Conservation (phyloP, 2,113 vertebrate genomes). For the Limanda limanda region DNA sequence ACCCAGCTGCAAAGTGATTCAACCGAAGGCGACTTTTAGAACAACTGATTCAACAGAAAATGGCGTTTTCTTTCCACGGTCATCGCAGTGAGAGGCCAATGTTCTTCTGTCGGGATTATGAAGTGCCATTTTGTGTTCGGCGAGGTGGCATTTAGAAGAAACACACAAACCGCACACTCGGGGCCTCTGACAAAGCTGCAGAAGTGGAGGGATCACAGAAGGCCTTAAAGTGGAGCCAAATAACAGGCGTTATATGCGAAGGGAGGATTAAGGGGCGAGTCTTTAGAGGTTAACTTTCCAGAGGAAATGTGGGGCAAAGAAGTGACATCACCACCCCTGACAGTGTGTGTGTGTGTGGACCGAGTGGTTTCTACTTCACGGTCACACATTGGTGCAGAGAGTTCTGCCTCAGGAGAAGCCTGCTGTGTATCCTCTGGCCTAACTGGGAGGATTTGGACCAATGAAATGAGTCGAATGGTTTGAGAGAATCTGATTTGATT, state of each 20-base stretch:
- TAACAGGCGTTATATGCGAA: constrained; percentile 4
- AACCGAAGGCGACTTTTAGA: constrained; percentile 44
- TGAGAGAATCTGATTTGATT: background rate
- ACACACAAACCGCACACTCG: constrained; percentile 9
- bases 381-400: background rate
- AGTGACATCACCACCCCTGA: constrained; percentile 2
- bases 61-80: constrained; percentile 19
- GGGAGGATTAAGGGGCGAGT: background rate
- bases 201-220: constrained; percentile 25
- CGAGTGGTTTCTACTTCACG: background rate
- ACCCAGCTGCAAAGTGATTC: constrained; percentile 45
- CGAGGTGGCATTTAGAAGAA: constrained; percentile 42
- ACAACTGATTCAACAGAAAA: constrained; percentile 48
- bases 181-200: constrained; percentile 16
- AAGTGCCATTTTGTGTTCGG: constrained; percentile 22
- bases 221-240: constrained; percentile 7
- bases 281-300: constrained; percentile 11
- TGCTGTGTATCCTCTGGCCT: background rate
- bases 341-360: constrained; percentile 12
- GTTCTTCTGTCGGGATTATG: constrained; percentile 30
- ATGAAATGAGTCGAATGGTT: background rate
- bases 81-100: constrained; percentile 20
- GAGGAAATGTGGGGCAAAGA: constrained; percentile 1
- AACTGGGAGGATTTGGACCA: background rate
- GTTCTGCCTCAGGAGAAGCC: constrained; percentile 3